Base-by-base conservation (phyloP, 2,113 vertebrate genomes). In the Camelus dromedarius region DNA sequence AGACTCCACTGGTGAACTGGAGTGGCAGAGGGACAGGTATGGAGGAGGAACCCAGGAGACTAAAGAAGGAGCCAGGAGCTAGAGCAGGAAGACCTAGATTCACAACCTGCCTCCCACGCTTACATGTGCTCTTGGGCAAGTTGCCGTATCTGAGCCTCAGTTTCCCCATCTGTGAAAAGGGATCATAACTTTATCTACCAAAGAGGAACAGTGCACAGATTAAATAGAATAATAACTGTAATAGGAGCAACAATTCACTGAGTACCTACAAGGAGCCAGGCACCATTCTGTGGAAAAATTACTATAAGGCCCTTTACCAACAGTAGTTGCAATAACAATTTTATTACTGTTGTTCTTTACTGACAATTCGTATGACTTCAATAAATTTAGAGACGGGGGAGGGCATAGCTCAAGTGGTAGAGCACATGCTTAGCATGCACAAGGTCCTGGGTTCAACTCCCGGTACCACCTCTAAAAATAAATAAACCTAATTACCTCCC, bases 81-180 rank as follows among this genome's bases (percentile, higher is more conserved):
- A 1, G 20, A 81, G 72, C 35, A 67, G 32, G 26, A 66, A 32
- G 32, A 56, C 48, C 5, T 8, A 12, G 58, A 20, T n/a, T 66
- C 15, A 0, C 26, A 52, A 24, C 19, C 19, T 16, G 60, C 42
- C 58, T 32, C 64, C 26, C 19, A 8, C 2, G 8, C 30, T 24
- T 35, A 48, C 0, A 9, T 0, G 24, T 6, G 11, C 12, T 16
- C 60, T 18, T 2, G 46, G 62, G 56, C 30, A 35, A 56, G 22
- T 66, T 22, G 6, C 32, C 66, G 5, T 19, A 15, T 48, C 35
- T 26, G 66, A 73, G 35, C 38, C 22, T 85, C 88, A 13, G 70
- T 85, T 50, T 79, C 70, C 62, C 56, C 62, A 28, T 62, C 70
- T 85, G 42, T n/a, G 62, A 77, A 69, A 60, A 22, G 30, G 52